Evolutionary conservation across 2,113 vertebrate genomes (phyloP).

Genomic region (Eulacestoma nigropectus): DNA sequence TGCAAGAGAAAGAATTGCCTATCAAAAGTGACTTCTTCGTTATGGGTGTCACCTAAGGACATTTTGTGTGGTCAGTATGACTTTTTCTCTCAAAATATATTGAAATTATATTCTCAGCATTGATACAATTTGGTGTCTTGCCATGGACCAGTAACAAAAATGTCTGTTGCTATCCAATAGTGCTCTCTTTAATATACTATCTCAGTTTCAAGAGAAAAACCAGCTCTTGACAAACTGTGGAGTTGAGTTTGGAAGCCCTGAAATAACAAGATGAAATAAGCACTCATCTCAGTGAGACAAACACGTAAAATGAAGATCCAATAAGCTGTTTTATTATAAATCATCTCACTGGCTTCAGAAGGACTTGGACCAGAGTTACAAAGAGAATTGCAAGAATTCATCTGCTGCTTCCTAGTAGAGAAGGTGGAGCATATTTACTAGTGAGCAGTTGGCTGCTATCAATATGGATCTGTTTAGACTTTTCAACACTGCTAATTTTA

Average conservation of each 20-base stretch:
- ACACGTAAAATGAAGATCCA: background rate
- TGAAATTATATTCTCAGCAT: background rate
- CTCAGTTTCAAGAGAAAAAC: background rate
- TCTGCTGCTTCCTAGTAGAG: background rate
- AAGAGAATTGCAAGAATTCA: constrained; percentile 18
- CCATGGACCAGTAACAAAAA: background rate
- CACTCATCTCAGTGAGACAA: background rate
- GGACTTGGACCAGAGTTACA: background rate
- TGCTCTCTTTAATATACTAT: background rate
- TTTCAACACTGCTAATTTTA: background rate
- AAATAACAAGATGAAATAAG: background rate
- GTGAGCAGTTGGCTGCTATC: background rate
- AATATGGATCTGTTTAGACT: background rate
- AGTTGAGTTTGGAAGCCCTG: background rate
- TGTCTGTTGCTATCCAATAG: background rate
- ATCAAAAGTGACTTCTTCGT: background rate
- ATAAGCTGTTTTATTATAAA: background rate
- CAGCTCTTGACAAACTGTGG: background rate
- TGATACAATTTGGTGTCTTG: background rate
- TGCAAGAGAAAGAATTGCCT: constrained; percentile 32
- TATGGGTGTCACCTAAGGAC: constrained; percentile 24
- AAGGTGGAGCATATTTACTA: background rate
- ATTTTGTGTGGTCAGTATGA: background rate
- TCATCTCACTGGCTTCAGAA: background rate
- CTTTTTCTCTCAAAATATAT: background rate